Evolutionary conservation across 2,888 invertebrate genomes (phyloP).

Genomic region (Eristalis arbustorum): DNA sequence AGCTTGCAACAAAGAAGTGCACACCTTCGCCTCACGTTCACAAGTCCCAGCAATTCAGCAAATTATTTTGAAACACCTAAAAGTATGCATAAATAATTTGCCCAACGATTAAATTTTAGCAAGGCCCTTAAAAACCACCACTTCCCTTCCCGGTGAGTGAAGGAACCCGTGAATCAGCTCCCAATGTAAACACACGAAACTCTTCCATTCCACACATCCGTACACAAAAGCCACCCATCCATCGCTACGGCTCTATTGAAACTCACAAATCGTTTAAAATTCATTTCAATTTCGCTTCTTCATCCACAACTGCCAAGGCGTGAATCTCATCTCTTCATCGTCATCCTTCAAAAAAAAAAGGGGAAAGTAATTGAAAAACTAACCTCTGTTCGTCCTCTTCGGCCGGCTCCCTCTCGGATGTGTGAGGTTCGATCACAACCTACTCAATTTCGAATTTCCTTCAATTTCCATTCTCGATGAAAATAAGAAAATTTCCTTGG

Average conservation of each 20-base stretch:
- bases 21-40: no score
- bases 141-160: background rate
- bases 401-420: background rate
- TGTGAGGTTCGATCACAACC: conserved; percentile 6
- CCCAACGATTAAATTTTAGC: background rate
- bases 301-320: background rate
- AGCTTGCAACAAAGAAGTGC: no score
- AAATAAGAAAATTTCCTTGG: conserved; percentile 26
- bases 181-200: background rate
- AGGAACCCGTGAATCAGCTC: background rate
- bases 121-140: background rate
- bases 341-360: conserved; percentile 6
- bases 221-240: background rate
- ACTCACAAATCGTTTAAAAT: conserved; percentile 46
- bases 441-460: conserved; percentile 54
- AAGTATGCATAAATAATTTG: no score
- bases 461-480: conserved; percentile 45
- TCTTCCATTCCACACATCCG: background rate
- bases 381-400: conserved; percentile 19
- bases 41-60: no score
- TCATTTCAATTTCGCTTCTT: conserved; percentile 42
- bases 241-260: conserved; percentile 20
- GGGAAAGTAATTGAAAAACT: conserved; percentile 58
- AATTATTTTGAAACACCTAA: no score
- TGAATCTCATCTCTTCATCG: conserved; percentile 51